Evolutionary conservation across 2,888 invertebrate species (phyloP).

Genomic region (Coelinius sp.): DNA sequence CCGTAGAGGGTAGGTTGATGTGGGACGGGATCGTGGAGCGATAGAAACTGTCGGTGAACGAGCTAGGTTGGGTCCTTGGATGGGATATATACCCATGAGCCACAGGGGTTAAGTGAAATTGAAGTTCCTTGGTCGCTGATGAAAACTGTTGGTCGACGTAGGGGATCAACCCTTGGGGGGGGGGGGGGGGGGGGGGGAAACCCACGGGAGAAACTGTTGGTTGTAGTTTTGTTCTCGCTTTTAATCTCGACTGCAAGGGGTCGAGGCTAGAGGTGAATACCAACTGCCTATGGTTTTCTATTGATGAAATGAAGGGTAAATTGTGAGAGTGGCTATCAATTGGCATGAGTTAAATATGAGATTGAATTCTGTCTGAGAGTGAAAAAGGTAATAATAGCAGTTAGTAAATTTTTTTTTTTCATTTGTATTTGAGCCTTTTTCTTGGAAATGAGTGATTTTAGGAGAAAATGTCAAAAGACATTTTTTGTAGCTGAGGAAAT

Average conservation of each 20-base stretch:
- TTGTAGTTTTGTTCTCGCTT: conserved; percentile 51
- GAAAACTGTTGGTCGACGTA: conserved; percentile 48
- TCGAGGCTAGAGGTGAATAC: neutral
- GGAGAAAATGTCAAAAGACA: no score
- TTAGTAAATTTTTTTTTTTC: neutral
- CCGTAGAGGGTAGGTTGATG: neutral
- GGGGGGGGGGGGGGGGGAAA: neutral
- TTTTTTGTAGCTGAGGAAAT: no score
- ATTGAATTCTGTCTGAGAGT: neutral
- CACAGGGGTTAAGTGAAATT: conserved; percentile 53
- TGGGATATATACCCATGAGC: neutral
- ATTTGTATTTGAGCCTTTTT: neutral
- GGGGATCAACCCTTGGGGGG: neutral
- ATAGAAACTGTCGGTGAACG: conserved; percentile 13
- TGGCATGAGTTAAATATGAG: neutral
- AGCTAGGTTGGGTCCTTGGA: neutral
- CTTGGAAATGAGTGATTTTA: no score
- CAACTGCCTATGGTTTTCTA: neutral
- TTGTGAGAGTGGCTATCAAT: neutral
- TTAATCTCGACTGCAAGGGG: conserved; percentile 50
- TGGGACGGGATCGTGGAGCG: neutral
- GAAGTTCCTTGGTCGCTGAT: conserved; percentile 53
- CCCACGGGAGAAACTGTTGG: neutral
- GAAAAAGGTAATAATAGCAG: neutral
- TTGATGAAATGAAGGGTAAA: neutral